Base-by-base conservation (phyloP, 1,140 invertebrate genomes). In the Hestina assimilis region DNA sequence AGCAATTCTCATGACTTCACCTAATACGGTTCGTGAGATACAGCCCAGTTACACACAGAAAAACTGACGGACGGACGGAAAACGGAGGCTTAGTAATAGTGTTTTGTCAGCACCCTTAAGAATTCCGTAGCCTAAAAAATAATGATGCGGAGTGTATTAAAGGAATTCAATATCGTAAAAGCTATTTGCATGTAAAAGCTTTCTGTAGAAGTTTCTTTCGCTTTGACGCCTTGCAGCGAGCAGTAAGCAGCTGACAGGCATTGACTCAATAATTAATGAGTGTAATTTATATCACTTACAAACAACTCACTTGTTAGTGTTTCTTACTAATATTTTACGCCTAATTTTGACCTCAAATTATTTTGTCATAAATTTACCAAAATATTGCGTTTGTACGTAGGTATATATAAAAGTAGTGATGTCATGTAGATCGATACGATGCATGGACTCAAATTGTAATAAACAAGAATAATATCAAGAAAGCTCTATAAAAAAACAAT, bases 251-350 rank as follows among this genome's bases (percentile, higher is more conserved):
- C 47, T 21, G 33, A 50, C 28, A 21, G 29, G 8, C 7, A 21
- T 26, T 7, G 31, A 50, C 6, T 33, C 33, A 50, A 38, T 50
- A 50, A 50, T 50, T 50, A 50, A 50, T n/a, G 40, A 50, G 19
- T 38, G 31, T 24, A 38, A 38, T 50, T 38, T 50, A 50, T 50
- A 31, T 23, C 47, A 50, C 21, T 40, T 50, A 15, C 4, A 21
- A 21, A 40, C 19, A n/a, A n/a, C n/a, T n/a, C n/a, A n/a, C n/a
- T n/a, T n/a, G n/a, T n/a, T n/a, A n/a, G n/a, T 14, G 31, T 38
- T 38, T 17, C 33, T 38, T 0, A 11, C 15, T 28, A n/a, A 28
- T 28, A 28, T 38, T 38, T 19, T 4, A n/a, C 31, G 15, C 4
- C 7, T 8, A 38, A 1, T 38, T 17, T 38, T 38, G 15, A 20